phyloP scores from a whole-genome alignment of 2,113 vertebrate genomes.

The Bubalus kerabau region DNA sequence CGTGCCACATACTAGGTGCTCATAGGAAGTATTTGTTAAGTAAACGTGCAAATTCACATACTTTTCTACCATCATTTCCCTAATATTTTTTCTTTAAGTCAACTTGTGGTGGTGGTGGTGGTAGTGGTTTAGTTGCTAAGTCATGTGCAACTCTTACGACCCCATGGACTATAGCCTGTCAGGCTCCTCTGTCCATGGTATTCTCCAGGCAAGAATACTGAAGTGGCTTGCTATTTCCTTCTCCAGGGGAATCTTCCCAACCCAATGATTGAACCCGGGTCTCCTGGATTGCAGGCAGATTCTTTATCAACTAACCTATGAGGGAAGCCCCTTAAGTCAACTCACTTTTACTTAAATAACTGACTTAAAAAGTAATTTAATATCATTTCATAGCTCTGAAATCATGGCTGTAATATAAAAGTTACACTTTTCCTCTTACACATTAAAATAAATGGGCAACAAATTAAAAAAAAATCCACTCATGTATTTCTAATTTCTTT shows the following conservation, averaged over 20 bases:
- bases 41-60: neutral
- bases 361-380: constrained; percentile 24
- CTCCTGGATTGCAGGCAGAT: neutral
- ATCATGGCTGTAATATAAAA: neutral
- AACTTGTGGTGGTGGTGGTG: neutral
- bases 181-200: neutral
- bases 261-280: neutral
- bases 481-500: neutral
- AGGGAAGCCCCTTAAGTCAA: neutral
- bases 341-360: constrained; percentile 31
- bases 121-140: neutral
- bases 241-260: neutral
- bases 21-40: neutral
- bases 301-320: neutral
- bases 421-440: neutral
- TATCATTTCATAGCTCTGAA: neutral
- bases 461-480: neutral
- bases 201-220: neutral
- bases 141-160: neutral
- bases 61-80: neutral
- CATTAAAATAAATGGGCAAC: neutral
- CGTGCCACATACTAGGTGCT: neutral
- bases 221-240: neutral
- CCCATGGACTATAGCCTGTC: neutral
- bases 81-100: neutral